Evolutionary conservation across 2,113 vertebrate species (phyloP), one percentile per base, ranked within the genome.

Genomic region (human): DNA sequence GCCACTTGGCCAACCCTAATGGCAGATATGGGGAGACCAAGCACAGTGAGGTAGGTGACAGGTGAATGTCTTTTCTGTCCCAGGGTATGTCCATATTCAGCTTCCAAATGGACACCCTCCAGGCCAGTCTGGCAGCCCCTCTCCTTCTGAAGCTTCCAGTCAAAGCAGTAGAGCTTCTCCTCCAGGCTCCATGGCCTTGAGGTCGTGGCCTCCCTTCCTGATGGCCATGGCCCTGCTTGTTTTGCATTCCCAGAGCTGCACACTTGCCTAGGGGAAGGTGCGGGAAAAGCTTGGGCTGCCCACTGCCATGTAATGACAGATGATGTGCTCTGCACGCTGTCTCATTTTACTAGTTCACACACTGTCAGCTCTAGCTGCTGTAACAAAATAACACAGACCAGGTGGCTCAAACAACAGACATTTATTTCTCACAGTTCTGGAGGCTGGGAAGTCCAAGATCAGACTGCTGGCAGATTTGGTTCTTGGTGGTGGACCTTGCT

Each of bases 1-100:
- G 99, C 98, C 99, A 99, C 94, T 96, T 99, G 97, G 99, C 99
- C 94, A 99, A 99, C 97, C 99, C 99, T 89, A 99, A 98, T 0
- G 99, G 99, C 55, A 99, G 98, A 98, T 99, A 99, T 0, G 98
- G 99, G 32, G 99, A 99, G 98, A 99, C 43, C 96, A 99, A 98
- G 66, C 99, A 99, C 96, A 99, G 99, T 0, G 95, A 99, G 99
- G 99, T 99, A 98, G 98, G 99, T 38, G 35, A 43, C 85, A 48
- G 45, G 89, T 0, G 8, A 17, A 79, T 25, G 5, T 57, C 22
- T 93, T 70, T 52, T 73, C 55, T 78, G n/a, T 76, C 30, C 61
- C 27, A 38, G 16, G 52, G 25, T 66, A 80, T 89, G 38, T 22
- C 27, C 38, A 3, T 10, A 8, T 45, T 52, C 11, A 18, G 6